A percentile compares a stretch with the other conserved stretches of the same genome.
phyloP scores from a whole-genome alignment of 1,140 invertebrate species.

The Drosophila arawakana region DNA sequence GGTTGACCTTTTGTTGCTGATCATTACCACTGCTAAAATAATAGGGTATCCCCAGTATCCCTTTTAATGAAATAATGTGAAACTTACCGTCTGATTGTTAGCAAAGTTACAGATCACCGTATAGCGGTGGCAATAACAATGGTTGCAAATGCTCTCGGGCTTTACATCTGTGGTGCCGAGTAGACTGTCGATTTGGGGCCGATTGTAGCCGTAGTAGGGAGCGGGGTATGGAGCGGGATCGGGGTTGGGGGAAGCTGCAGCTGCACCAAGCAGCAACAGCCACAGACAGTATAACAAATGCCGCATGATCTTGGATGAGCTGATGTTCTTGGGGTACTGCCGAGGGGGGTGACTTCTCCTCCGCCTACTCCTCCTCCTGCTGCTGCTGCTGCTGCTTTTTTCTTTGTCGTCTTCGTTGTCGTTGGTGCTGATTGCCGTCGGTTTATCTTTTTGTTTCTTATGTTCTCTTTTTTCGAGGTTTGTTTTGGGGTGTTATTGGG shows the following conservation, averaged over 20 bases:
- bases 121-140: constrained; percentile 37
- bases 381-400: background rate
- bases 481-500: background rate
- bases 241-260: background rate
- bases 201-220: too few species aligned
- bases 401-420: constrained; percentile 6
- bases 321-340: constrained; percentile 7
- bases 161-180: background rate
- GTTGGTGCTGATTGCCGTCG: constrained; percentile 4
- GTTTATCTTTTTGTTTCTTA: constrained; percentile 7
- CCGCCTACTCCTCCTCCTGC: background rate
- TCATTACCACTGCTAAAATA: too few species aligned
- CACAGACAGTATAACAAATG: background rate
- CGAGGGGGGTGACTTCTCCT: background rate
- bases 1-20: too few species aligned
- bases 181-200: constrained; percentile 11
- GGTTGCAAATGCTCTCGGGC: constrained; percentile 37
- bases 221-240: background rate
- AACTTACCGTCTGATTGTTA: constrained; percentile 57
- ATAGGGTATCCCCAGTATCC: too few species aligned
- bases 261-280: constrained; percentile 1
- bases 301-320: constrained; percentile 22
- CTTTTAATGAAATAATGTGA: background rate
- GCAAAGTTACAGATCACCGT: constrained; percentile 44
- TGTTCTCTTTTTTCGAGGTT: constrained; percentile 9